Evolutionary conservation across 2,113 vertebrate species (phyloP), one percentile per base, ranked within the genome.

Genomic region (Stomatorhinus ivindoensis): DNA sequence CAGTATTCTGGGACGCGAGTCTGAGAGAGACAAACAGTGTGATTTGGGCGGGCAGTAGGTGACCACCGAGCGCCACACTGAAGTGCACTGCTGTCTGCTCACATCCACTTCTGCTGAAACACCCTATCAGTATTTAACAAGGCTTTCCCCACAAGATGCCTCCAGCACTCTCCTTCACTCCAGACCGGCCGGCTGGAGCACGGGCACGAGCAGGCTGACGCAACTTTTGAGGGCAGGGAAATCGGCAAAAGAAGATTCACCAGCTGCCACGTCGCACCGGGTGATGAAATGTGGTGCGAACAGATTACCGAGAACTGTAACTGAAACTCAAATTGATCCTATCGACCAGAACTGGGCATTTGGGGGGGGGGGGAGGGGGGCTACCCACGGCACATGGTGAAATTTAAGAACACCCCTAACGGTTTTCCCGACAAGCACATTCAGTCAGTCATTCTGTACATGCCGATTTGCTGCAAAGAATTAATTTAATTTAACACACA

Each of bases 301-400:
- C 84, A 87, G 89, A 90, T 90, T 90, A 90, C 44, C 1, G 9
- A 27, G 47, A n/a, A 80, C 31, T 27, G 58, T 87, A 90, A 90
- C 89, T 46, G 89, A 90, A 90, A 87, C 46, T 11, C 83, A 39
- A 6, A 69, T 17, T 44, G 47, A 80, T 39, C 35, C 46, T 55
- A 87, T 89, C 89, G 73, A 80, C 31, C 35, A 80, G 73, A 83
- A 24, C 42, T 82, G 13, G 76, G n/a, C 15, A 44, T 39, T 24
- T 39, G 24, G 35, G 76, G 35, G 39, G 13, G 50, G 50, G 48
- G 13, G 27, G 3, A 3, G 35, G n/a, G 35, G 35, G 19, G 6
- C 53, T 27, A 13, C 88, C n/a, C 48, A 35, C 48, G 1, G n/a
- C 80, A 84, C 39, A 47, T 48, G 27, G 27, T 55, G 48, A 51